Percentiles rank a stretch among this genome's conserved stretches.
Evolutionary conservation across 2,797 vertebrate species (phyloP).

Genomic region (Lacerta viridis): DNA sequence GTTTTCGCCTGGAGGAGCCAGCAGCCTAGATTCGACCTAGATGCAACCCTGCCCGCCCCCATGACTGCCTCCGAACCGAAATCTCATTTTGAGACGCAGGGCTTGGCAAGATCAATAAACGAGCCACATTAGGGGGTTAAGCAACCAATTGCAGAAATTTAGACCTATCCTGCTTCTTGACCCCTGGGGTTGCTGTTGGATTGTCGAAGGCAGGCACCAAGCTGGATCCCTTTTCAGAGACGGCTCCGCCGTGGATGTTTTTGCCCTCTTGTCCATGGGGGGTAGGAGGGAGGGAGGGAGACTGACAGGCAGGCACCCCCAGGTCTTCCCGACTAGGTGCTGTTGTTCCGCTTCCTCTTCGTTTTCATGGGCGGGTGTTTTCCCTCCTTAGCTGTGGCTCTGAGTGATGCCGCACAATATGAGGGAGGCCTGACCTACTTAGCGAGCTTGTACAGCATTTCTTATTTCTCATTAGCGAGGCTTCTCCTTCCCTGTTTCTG

Average conservation of each 20-base stretch:
- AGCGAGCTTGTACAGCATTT: not conserved
- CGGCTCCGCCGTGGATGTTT: too few species aligned
- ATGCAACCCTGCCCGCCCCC: not conserved
- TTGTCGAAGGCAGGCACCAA: not conserved
- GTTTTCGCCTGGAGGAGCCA: too few species aligned
- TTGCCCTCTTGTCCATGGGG: too few species aligned
- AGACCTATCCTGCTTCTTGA: not conserved
- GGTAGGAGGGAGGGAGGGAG: not conserved
- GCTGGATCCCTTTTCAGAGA: not conserved
- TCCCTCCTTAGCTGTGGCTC: not conserved
- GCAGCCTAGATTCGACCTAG: not conserved
- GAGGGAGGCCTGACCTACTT: slow-evolving; percentile 16
- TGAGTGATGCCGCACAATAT: not conserved
- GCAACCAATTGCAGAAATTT: not conserved
- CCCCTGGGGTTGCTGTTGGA: not conserved
- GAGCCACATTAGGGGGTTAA: not conserved
- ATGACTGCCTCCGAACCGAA: not conserved
- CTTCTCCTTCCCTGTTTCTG: not conserved
- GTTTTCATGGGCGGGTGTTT: too few species aligned
- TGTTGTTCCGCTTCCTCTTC: not conserved
- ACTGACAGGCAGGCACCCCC: too few species aligned
- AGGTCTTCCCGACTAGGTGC: not conserved
- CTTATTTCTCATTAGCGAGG: not conserved
- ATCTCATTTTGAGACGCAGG: not conserved
- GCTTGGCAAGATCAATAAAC: not conserved